Evolutionary conservation across 2,113 vertebrate genomes (phyloP).

Genomic region (human): DNA sequence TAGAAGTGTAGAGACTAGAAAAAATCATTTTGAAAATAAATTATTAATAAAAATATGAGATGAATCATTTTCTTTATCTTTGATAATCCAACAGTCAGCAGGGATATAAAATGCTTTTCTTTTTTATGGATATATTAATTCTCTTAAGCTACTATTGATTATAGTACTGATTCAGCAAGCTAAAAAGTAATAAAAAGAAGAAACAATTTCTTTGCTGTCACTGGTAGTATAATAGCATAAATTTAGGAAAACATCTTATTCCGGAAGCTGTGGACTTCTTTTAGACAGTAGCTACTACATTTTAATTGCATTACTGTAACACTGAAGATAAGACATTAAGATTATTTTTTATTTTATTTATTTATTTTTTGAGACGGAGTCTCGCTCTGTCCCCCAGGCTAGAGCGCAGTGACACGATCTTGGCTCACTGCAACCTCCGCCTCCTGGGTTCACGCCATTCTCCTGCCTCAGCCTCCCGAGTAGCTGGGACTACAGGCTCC

Average conservation of each 20-base stretch:
- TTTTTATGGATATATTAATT: slow-evolving; percentile 18
- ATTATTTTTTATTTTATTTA: neutral
- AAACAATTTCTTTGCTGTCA: neutral
- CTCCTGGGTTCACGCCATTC: no score
- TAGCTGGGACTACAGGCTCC: no score
- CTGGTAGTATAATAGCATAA: no score
- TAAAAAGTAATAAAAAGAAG: neutral
- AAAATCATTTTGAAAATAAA: slow-evolving; percentile 29
- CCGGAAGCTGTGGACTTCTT: neutral
- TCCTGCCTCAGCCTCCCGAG: no score
- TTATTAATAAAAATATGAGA: neutral
- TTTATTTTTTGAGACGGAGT: no score
- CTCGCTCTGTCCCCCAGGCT: no score
- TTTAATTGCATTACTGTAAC: neutral
- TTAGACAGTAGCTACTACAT: neutral
- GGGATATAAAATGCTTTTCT: neutral
- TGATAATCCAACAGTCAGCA: neutral
- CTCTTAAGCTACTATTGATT: neutral
- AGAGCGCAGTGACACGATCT: no score
- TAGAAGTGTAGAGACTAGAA: neutral
- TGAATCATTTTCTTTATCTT: neutral
- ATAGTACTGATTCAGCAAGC: neutral
- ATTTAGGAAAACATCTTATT: neutral
- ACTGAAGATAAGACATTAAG: neutral
- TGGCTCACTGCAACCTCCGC: no score